Base-by-base conservation (phyloP, 2,888 invertebrate species). In the Tinea trinotella region DNA sequence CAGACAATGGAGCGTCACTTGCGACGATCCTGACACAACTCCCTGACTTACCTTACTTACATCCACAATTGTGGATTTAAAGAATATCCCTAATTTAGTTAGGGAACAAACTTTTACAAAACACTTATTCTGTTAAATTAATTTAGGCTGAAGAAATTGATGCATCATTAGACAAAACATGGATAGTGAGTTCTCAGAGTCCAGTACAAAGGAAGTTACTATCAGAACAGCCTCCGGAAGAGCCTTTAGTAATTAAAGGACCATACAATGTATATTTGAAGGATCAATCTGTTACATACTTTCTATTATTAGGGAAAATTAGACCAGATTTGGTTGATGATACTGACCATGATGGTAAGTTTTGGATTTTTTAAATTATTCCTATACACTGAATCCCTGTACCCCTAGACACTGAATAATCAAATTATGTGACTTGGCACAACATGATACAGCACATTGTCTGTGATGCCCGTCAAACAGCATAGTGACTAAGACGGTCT, bases 171-270 rank as follows among this genome's bases (percentile, higher is more conserved):
- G 97, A 97, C 65, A 90, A 95, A 62, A 98, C 97, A 0, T 98
- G 97, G 95, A 91, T 98, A 59, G 93, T 96, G 0, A 95, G 94
- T 69, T 94, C 92, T 0, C 96, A 96, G 72, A 94, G 95, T 74
- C 88, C 89, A 6, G 81, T 80, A 0, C 98, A 98, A 69, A 87
- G 88, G 61, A 74, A 90, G 48, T 77, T 98, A 5, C 68, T 98
- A 10, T 72, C 78, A 0, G 85, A 89, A 54, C 94, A 77, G 67
- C 90, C 61, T 56, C 70, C 61, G 57, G 79, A 87, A 61, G 87
- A 87, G 61, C 92, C 91, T 0, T 70, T 98, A 24, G 92, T 90
- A 64, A 93, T 98, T 1, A 94, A 96, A 77, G 98, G 98, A 0
- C 92, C 95, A 0, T 95, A 90, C 71, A 81, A 88, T 59, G 89